Percentiles rank a stretch among this genome's conserved stretches.
These are phyloP conservation scores for Ophthalmolycus amberensis DNA, from an alignment of 2,113 vertebrate genomes.

Conservation along the genomic window DNA sequence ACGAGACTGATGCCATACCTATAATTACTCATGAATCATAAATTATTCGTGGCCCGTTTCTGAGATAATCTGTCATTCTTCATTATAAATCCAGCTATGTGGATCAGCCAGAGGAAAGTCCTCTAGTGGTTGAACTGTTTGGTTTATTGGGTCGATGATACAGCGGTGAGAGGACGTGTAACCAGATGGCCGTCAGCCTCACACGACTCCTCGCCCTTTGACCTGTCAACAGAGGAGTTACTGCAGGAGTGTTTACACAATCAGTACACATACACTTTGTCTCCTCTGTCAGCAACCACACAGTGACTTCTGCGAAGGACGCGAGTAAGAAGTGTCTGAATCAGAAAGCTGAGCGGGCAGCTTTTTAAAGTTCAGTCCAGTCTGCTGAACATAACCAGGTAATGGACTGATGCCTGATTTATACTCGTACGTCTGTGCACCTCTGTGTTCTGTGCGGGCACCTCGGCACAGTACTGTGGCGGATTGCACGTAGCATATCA, in stretches of 20 bases:
- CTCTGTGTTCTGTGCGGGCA: too few relatives aligned
- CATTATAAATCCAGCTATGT: neutral
- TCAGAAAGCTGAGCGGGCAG: constrained; percentile 26
- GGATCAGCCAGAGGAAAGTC: neutral
- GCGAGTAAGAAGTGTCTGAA: constrained; percentile 25
- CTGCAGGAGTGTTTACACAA: constrained; percentile 56
- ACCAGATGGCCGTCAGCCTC: constrained; percentile 62
- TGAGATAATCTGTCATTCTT: neutral
- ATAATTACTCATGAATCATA: neutral
- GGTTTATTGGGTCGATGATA: neutral
- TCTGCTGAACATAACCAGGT: constrained; percentile 1
- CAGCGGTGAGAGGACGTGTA: neutral
- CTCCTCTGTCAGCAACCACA: constrained; percentile 26
- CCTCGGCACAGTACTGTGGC: too few relatives aligned
- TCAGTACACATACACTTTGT: constrained; percentile 65
- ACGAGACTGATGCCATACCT: neutral
- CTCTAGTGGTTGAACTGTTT: neutral
- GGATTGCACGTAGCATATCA: too few relatives aligned
- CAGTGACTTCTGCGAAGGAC: constrained; percentile 22
- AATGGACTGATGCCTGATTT: too few relatives aligned
- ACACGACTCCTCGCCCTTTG: constrained; percentile 61
- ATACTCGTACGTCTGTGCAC: too few relatives aligned
- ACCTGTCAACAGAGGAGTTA: constrained; percentile 62
- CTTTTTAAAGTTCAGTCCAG: constrained; percentile 18
- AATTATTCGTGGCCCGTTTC: neutral